Conservation (phyloP, 2,797 vertebrate genomes). For the Tachyglossus aculeatus region DNA sequence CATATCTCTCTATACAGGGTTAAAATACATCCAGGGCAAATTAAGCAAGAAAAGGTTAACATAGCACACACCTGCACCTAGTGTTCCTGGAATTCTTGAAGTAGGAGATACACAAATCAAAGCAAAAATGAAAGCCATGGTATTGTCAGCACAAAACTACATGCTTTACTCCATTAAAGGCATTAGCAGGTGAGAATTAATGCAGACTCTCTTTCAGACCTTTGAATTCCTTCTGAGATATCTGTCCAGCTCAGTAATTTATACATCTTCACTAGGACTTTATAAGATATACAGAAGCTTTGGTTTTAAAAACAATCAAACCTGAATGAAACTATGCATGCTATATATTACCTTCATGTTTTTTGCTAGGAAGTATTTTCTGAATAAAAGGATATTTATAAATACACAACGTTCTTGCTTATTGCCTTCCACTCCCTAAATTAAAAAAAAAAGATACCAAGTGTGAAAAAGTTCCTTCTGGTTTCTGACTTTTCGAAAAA, state of each 20-base stretch:
- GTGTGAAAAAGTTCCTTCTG: background rate
- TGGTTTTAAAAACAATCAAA: constrained; percentile 55
- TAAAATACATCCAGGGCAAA: constrained; percentile 69
- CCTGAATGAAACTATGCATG: constrained; percentile 47
- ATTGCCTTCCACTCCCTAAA: background rate
- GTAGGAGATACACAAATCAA: constrained; percentile 40
- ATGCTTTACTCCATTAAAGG: constrained; percentile 28
- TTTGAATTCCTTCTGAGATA: constrained; percentile 10
- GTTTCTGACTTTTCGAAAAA: no score
- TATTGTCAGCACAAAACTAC: constrained; percentile 31
- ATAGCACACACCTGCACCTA: constrained; percentile 45
- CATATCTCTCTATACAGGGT: constrained; percentile 76
- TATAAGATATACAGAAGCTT: constrained; percentile 45
- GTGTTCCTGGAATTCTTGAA: constrained; percentile 38
- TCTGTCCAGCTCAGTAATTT: background rate
- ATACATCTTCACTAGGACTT: constrained; percentile 38
- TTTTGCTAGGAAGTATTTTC: background rate
- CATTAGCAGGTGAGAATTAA: constrained; percentile 14
- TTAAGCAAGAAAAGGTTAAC: constrained; percentile 39
- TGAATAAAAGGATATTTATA: constrained; percentile 10
- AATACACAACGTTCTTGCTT: constrained; percentile 15
- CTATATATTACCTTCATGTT: constrained; percentile 30
- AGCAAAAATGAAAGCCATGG: constrained; percentile 33
- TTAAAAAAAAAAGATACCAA: background rate
- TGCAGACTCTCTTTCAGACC: background rate